These are phyloP conservation scores for Meda fulgida DNA, from an alignment of 2,797 vertebrate genomes.

Conservation along the genomic window DNA sequence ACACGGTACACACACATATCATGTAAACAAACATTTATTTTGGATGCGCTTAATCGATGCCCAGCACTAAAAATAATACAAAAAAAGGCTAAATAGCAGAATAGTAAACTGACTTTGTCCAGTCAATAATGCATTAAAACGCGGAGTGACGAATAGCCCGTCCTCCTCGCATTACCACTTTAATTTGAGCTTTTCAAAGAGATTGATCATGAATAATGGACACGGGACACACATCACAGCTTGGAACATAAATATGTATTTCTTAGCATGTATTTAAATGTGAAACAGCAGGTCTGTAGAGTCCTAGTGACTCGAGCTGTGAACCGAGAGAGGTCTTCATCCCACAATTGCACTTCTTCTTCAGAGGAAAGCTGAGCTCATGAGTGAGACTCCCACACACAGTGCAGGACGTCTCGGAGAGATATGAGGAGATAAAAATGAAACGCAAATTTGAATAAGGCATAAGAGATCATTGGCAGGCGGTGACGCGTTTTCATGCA, in stretches of 20 bases:
- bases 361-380: conserved; percentile 84
- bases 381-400: conserved; percentile 76
- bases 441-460: conserved; percentile 77
- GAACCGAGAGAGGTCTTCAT: conserved; percentile 85
- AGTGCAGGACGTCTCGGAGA: conserved; percentile 72
- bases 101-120: too few species aligned
- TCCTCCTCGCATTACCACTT: neutral
- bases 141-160: neutral
- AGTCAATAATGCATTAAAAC: neutral
- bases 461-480: conserved; percentile 91
- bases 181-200: neutral
- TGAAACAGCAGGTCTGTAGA: conserved; percentile 23
- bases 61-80: too few species aligned
- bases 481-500: conserved; percentile 88
- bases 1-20: too few species aligned
- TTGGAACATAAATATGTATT: conserved; percentile 42
- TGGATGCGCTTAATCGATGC: too few species aligned
- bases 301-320: conserved; percentile 73
- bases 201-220: neutral
- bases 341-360: conserved; percentile 80
- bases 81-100: too few species aligned
- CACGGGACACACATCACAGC: neutral
- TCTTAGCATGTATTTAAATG: conserved; percentile 13
- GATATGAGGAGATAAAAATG: conserved; percentile 46
- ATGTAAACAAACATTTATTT: too few species aligned